These are phyloP conservation scores for Acanthosepion esculentum DNA, from an alignment of 2,888 invertebrate species.

Conservation along the genomic window DNA sequence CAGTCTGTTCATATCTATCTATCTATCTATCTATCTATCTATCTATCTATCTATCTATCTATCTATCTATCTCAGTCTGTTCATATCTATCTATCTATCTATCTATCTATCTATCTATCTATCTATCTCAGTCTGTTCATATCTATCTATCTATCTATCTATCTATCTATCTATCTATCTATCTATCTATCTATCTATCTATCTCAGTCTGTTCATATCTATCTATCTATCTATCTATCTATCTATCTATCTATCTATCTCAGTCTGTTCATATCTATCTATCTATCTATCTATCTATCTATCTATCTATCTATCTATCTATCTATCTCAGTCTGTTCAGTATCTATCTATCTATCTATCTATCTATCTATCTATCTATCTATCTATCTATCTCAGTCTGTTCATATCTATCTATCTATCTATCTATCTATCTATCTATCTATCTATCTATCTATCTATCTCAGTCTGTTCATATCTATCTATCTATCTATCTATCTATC, in stretches of 20 bases:
- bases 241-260: not conserved
- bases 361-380: not conserved
- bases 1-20: too few species aligned
- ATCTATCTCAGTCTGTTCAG: too few species aligned
- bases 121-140: not conserved
- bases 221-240: too few species aligned
- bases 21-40: not conserved
- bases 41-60: too few species aligned
- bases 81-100: not conserved
- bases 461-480: not conserved
- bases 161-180: too few species aligned
- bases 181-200: too few species aligned
- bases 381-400: not conserved
- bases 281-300: not conserved
- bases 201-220: too few species aligned
- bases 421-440: too few species aligned
- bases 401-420: not conserved
- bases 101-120: not conserved
- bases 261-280: too few species aligned
- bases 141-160: not conserved
- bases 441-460: not conserved
- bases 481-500: conserved; percentile 11
- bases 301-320: too few species aligned
- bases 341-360: not conserved
- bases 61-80: too few species aligned